Base-by-base conservation (phyloP, 1,140 invertebrate genomes). In the Triops cancriformis region DNA sequence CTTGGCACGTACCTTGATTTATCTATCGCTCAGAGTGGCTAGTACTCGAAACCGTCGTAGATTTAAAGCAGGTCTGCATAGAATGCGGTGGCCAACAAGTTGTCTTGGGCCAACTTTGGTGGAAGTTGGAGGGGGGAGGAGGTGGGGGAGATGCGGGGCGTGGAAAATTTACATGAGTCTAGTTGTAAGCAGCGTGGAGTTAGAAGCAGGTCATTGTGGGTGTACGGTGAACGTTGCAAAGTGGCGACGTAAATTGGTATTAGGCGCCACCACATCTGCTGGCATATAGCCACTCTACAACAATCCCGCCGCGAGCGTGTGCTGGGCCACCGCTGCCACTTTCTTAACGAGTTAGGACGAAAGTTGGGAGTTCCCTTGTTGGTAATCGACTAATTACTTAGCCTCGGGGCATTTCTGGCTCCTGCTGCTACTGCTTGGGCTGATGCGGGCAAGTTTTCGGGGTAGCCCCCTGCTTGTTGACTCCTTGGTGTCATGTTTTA, bases 331-430 rank as follows among this genome's bases (percentile, higher is more conserved):
- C 14, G 18, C 51, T 37, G 31, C 18, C 51, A 64, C 51, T 64
- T 64, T 64, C 18, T 64, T 64, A 64, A 64, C 51, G 51, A 64
- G 51, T 64, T 64, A 64, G 51, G 51, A 23, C 51, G 10, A 64
- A 64, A 64, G 51, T 64, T 64, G 14, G 31, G 51, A 64, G 51
- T 64, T 64, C 51, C 51, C 18, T 64, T 64, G 51, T 64, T 64
- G 51, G 51, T 64, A 64, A 64, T 64, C 51, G 51, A 64, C 51
- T 64, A 64, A 64, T 64, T 64, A 64, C 51, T 64, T 64, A 64
- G 51, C 51, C 51, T 64, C 18, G 51, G 51, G 51, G 51, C 18
- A 64, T 37, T 37, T 37, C 31, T 18, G 51, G 0, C 51, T 64
- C 51, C 23, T n/a, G n/a, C 51, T 64, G 51, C 23, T n/a, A 6